Base-by-base conservation (phyloP, 2,797 vertebrate species). In the Apogon hyalosoma region DNA sequence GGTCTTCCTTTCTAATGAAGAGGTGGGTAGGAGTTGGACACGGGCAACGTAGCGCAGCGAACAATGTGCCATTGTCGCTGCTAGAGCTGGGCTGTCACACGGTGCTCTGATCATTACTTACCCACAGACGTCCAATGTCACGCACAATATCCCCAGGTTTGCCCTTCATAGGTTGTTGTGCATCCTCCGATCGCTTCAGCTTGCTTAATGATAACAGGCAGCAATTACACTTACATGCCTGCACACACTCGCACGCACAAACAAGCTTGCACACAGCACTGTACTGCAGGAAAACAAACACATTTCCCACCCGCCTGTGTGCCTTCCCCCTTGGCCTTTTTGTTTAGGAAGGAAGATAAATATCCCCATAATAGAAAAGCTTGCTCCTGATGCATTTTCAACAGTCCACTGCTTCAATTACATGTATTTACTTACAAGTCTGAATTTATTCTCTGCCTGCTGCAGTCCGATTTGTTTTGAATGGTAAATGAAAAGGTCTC, bases 391-490 rank as follows among this genome's bases (percentile, higher is more conserved):
- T 90, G 86, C 87, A 88, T 91, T 92, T 90, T 91, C 89, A 91
- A 88, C 91, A 92, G 89, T 91, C 88, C 90, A 80, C 86, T 87
- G 92, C 91, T 89, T 90, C 86, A 89, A 85, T 92, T 92, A 90
- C 88, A 90, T 71, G 84, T 92, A 93, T 93, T 93, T 92, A 92
- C 91, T 90, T 88, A 92, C 90, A 89, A 88, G 87, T 91, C 83
- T 77, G 86, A 83, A 92, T 93, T 91, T 88, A 91, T 93, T 87
- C 86, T 84, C 87, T 85, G 76, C 78, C 86, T 33, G 63, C 77
- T 57, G 83, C 87, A 62, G 89, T 88, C 85, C 63, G 77, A 90
- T 90, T 90, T 90, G 85, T 90, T 92, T 81, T 82, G 80, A 86
- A 84, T 79, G 83, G 85, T 65, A 86, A 91, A 89, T 88, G 84